A percentile compares a stretch with the other conserved stretches of the same genome.
phyloP scores from a whole-genome alignment of 2,888 invertebrate species.

The Lutraria lutraria region DNA sequence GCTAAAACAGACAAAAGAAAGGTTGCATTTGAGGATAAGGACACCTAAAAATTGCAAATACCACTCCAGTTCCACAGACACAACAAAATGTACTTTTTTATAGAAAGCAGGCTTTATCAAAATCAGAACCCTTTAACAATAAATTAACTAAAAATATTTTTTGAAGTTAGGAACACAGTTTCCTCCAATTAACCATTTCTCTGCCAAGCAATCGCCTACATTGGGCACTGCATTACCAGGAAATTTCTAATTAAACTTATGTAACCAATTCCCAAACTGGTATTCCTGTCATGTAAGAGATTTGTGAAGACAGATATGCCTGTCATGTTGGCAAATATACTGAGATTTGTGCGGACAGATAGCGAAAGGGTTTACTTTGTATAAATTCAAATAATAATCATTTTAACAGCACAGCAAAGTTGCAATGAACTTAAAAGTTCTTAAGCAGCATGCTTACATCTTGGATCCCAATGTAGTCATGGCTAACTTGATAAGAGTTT shows the following conservation, averaged over 20 bases:
- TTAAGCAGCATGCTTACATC: conserved; percentile 89
- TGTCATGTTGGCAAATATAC: too few relatives aligned
- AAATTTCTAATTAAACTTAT: too few relatives aligned
- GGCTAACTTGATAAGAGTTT: conserved; percentile 96
- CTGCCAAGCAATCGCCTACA: too few relatives aligned
- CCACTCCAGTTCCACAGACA: neutral
- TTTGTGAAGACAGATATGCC: too few relatives aligned
- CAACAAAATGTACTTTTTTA: neutral
- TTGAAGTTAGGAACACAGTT: neutral
- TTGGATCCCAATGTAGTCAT: conserved; percentile 99
- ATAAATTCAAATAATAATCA: too few relatives aligned
- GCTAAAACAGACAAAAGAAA: conserved; percentile 86
- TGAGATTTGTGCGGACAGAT: too few relatives aligned
- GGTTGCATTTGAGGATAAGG: neutral
- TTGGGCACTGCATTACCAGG: too few relatives aligned
- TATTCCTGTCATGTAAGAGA: too few relatives aligned
- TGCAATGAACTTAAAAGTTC: neutral
- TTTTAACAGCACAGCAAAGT: too few relatives aligned
- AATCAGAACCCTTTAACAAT: neutral
- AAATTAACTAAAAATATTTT: neutral
- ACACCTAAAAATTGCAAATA: neutral
- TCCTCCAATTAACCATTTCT: neutral
- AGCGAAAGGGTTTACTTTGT: too few relatives aligned
- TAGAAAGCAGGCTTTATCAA: neutral
- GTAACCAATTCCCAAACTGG: too few relatives aligned